A percentile compares a stretch with the other conserved stretches of the same genome.
Conservation (phyloP, 2,888 invertebrate genomes). For the Incurvaria masculella region DNA sequence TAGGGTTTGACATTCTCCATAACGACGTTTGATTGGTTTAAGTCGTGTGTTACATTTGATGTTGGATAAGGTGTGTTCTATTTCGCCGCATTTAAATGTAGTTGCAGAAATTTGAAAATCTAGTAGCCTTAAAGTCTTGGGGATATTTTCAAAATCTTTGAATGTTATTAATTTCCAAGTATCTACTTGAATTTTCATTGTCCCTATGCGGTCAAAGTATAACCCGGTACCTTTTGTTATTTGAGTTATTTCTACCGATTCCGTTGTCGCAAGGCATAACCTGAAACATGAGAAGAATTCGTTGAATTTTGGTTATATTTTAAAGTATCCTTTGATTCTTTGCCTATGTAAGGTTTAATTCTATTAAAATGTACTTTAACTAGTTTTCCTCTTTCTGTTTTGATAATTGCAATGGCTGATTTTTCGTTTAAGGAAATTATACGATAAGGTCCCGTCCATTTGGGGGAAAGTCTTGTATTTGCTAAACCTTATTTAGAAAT, state of each 20-base stretch:
- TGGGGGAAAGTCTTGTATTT: slow-evolving; percentile 9
- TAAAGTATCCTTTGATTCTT: no score
- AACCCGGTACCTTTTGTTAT: no score
- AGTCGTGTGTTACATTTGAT: neutral
- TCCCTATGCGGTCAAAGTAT: no score
- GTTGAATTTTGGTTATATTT: no score
- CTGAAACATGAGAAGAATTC: no score
- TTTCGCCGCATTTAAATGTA: neutral
- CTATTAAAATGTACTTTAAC: slow-evolving; percentile 11
- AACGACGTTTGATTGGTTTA: neutral
- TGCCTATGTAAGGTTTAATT: slow-evolving; percentile 11
- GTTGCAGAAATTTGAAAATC: neutral
- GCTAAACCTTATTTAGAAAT: slow-evolving; percentile 3
- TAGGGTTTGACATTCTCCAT: neutral
- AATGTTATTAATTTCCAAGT: slow-evolving; percentile 10
- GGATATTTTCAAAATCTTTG: slow-evolving; percentile 7
- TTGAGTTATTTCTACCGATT: no score
- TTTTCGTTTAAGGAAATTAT: slow-evolving; percentile 11
- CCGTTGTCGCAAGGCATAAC: no score
- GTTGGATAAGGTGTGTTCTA: neutral
- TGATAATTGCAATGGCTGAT: slow-evolving; percentile 11
- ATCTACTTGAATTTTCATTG: slow-evolving; percentile 8
- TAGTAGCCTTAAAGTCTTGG: slow-evolving; percentile 3
- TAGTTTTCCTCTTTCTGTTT: slow-evolving; percentile 11
- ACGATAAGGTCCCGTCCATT: slow-evolving; percentile 13